A percentile compares a stretch with the other conserved stretches of the same genome.
phyloP scores from a whole-genome alignment of 2,113 vertebrate genomes.

The Ctenomys sociabilis region DNA sequence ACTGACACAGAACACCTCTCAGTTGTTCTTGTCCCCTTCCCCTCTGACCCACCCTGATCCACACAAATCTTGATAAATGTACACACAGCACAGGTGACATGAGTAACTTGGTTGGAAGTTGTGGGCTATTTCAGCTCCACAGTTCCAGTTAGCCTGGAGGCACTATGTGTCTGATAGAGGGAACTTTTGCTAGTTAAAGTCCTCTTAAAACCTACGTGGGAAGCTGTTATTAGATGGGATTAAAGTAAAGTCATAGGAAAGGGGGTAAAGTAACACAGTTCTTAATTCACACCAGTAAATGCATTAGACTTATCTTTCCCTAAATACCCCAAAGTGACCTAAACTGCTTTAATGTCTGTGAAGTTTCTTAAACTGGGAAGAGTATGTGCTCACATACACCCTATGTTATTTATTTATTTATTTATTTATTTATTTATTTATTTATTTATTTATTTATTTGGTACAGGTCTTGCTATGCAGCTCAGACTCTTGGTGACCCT shows the following conservation, averaged over 20 bases:
- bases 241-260: neutral
- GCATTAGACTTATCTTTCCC: too few species aligned
- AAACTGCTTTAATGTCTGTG: too few species aligned
- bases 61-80: neutral
- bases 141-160: neutral
- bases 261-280: neutral
- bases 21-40: neutral
- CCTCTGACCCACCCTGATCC: neutral
- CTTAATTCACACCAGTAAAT: too few species aligned
- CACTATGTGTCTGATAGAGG: accelerated
- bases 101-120: neutral
- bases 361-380: too few species aligned
- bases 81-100: neutral
- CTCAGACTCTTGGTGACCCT: too few species aligned
- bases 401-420: too few species aligned
- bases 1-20: neutral
- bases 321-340: too few species aligned
- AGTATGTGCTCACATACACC: too few species aligned
- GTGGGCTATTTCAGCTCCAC: neutral
- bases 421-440: too few species aligned
- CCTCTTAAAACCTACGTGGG: neutral
- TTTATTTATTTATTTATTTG: too few species aligned
- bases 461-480: too few species aligned
- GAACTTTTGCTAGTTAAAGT: neutral
- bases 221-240: neutral